These are phyloP conservation scores for Alcedo quadribrachys DNA, from an alignment of 2,797 vertebrate species.

Conservation along the genomic window DNA sequence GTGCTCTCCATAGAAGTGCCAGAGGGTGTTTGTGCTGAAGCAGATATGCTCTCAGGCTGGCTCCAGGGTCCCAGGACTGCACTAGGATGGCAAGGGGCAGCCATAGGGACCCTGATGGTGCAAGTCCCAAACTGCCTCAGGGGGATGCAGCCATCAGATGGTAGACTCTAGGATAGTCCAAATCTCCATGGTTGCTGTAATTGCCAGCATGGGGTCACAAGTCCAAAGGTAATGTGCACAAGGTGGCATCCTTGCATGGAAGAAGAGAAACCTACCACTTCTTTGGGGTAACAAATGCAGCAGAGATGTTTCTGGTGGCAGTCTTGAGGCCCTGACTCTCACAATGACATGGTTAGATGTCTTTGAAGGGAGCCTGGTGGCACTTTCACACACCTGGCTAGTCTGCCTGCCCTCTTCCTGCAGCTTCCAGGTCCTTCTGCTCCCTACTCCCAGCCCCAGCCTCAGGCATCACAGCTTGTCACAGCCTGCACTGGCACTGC, in stretches of 20 bases:
- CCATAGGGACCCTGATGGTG: accelerated
- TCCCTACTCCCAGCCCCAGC: not conserved
- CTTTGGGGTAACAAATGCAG: not conserved
- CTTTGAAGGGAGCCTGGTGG: not conserved
- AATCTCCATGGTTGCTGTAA: not conserved
- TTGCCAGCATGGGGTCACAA: not conserved
- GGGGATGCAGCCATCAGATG: not conserved
- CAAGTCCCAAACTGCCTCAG: not conserved
- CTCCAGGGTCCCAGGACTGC: not conserved
- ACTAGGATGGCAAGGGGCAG: not conserved
- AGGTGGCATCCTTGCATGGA: not conserved
- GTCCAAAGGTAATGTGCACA: not conserved
- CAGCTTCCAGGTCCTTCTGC: not conserved
- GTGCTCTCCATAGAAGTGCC: not conserved
- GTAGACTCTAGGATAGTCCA: not conserved
- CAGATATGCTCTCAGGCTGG: not conserved
- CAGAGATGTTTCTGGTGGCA: not conserved
- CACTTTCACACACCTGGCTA: not conserved
- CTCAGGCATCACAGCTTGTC: not conserved
- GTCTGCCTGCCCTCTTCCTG: not conserved
- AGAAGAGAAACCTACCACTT: not conserved
- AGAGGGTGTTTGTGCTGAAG: not conserved
- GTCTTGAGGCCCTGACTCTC: not conserved
- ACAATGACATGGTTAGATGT: not conserved
- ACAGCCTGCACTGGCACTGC: accelerated